Evolutionary conservation across 2,113 vertebrate species (phyloP), one percentile per base, ranked within the genome.

Genomic region (Myotis davidii): DNA sequence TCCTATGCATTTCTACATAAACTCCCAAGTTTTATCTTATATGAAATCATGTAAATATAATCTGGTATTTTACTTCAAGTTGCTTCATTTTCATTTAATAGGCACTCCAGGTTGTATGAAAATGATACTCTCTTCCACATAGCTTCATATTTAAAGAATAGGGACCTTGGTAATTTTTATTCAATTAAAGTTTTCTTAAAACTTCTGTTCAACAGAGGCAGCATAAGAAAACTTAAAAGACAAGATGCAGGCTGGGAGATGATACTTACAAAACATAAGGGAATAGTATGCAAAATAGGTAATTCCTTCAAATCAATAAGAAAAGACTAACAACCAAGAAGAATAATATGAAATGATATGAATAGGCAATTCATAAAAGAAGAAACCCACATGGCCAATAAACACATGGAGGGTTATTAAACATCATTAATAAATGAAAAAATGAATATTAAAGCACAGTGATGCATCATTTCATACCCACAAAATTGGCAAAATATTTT

Each of bases 41-140:
- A 29, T 52, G 54, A 91, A 94, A n/a, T 83, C 32, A 86, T 87
- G 67, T 59, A n/a, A 87, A 65, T 95, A 72, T 56, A 79, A 91
- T 84, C 45, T 70, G 10, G 32, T 86, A 14, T 76, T 64, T 86
- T 92, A 61, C 39, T 92, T 94, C 50, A 85, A 91, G 20, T 25
- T 88, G 37, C 18, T 93, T 93, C 73, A 86, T 84, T 97, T 93
- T 69, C 82, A 76, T 67, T 88, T 96, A 91, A 86, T 94, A 90
- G 88, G 16, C 64, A 91, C 48, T 88, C 6, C 42, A 48, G 37
- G 3, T 69, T 89, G 27, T 69, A 74, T 73, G 23, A 27, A 48
- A 92, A 94, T 59, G 18, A 61, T 8, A 72, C 14, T 54, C 37
- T 93, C 21, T 93, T 83, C 29, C 61, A 67, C 6, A 64, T 1